Evolutionary conservation across 2,113 vertebrate species (phyloP).

Genomic region (Hiodon tergisus): DNA sequence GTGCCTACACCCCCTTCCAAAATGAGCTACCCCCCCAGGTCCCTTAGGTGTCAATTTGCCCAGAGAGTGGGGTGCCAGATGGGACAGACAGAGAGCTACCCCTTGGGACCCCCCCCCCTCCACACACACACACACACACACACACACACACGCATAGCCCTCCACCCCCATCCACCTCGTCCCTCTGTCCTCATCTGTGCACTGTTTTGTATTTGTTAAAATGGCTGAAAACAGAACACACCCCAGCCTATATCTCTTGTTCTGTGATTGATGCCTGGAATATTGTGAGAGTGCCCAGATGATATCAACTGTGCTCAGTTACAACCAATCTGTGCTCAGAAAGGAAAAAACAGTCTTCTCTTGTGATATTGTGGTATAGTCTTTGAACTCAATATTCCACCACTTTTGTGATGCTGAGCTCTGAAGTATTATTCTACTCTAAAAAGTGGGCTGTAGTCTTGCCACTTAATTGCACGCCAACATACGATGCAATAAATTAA

Average conservation of each 20-base stretch:
- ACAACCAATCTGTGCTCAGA: neutral
- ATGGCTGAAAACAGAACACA: slow-evolving; percentile 15
- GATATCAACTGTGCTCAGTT: slow-evolving; percentile 18
- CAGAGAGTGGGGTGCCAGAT: slow-evolving; percentile 69
- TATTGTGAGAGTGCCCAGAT: neutral
- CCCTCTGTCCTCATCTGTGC: slow-evolving; percentile 14
- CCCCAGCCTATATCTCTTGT: neutral
- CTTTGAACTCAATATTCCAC: too few species aligned
- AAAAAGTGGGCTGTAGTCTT: too few species aligned
- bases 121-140: slow-evolving; percentile 32
- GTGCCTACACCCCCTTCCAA: slow-evolving; percentile 47
- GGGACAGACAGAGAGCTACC: slow-evolving; percentile 67
- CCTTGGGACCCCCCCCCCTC: slow-evolving; percentile 50
- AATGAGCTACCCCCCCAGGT: slow-evolving; percentile 53
- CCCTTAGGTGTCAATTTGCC: slow-evolving; percentile 62
- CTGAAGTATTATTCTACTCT: too few species aligned
- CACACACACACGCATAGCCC: slow-evolving; percentile 20
- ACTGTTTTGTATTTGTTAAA: slow-evolving; percentile 15
- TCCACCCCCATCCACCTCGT: neutral
- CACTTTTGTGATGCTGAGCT: too few species aligned
- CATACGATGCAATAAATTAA: too few species aligned
- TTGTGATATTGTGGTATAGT: too few species aligned
- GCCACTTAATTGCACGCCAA: too few species aligned
- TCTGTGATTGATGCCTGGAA: neutral
- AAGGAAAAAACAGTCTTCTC: neutral